These are phyloP conservation scores for Pyralis farinalis DNA, from an alignment of 2,888 invertebrate species.

Conservation along the genomic window DNA sequence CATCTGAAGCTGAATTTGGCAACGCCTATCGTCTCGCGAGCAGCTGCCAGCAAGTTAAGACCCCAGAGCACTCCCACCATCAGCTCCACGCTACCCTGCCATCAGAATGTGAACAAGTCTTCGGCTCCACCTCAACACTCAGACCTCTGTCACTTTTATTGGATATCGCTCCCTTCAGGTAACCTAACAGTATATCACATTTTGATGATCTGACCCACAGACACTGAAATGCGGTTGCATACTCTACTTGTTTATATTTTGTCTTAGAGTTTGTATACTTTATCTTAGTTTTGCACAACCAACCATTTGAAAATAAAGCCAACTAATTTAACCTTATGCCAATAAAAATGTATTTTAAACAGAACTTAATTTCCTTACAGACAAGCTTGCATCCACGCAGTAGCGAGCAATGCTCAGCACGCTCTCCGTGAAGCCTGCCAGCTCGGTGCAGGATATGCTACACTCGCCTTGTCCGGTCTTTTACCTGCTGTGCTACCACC, in stretches of 20 bases:
- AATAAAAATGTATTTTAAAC: too few species aligned
- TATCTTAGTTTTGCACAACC: too few species aligned
- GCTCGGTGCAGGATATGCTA: slow-evolving; percentile 85
- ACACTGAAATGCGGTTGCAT: too few species aligned
- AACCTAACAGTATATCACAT: too few species aligned
- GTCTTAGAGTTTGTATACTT: too few species aligned
- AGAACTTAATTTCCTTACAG: slow-evolving; percentile 57
- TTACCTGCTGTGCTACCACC: slow-evolving; percentile 83
- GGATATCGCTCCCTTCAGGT: slow-evolving; percentile 75
- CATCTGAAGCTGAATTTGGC: slow-evolving; percentile 84
- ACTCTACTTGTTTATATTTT: too few species aligned
- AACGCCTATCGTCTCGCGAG: slow-evolving; percentile 87
- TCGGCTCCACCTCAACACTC: slow-evolving; percentile 82
- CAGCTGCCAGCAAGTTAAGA: slow-evolving; percentile 78
- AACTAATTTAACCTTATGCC: too few species aligned
- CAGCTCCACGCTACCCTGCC: slow-evolving; percentile 63
- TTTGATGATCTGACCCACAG: too few species aligned
- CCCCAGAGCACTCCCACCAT: slow-evolving; percentile 70
- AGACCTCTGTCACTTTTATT: slow-evolving; percentile 66
- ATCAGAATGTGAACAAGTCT: slow-evolving; percentile 85
- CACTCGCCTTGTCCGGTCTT: slow-evolving; percentile 81
- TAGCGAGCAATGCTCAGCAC: slow-evolving; percentile 46
- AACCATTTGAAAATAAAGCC: too few species aligned
- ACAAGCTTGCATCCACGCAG: slow-evolving; percentile 88
- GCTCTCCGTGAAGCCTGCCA: slow-evolving; percentile 82